These are phyloP conservation scores for Dromiciops gliroides DNA, from an alignment of 2,113 vertebrate species.

Conservation along the genomic window DNA sequence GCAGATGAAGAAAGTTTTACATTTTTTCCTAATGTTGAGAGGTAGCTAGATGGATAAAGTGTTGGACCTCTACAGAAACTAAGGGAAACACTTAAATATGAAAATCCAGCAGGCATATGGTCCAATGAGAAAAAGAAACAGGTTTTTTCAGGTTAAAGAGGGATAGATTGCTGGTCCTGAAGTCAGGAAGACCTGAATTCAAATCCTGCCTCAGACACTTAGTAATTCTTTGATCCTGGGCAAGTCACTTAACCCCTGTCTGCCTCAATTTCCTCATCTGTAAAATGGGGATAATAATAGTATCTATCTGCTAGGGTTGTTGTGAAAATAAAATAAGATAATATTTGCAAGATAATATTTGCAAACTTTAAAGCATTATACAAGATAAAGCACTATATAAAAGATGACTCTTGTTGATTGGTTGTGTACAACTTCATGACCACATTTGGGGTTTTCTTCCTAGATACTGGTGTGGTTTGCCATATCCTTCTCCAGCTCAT, in stretches of 20 bases:
- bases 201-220: background rate
- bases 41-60: background rate
- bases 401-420: too few species aligned
- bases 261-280: background rate
- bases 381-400: background rate
- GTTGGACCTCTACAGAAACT: background rate
- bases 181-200: background rate
- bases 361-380: background rate
- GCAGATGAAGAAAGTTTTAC: background rate
- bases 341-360: background rate
- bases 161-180: background rate
- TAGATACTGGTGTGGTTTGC: too few species aligned
- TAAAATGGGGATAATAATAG: background rate
- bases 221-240: background rate
- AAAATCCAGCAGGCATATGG: background rate
- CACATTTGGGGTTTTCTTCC: too few species aligned
- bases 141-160: background rate
- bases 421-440: too few species aligned
- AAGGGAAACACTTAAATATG: background rate
- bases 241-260: background rate
- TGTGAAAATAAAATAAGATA: background rate
- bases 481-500: too few species aligned
- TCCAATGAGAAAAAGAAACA: background rate
- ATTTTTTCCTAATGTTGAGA: background rate
- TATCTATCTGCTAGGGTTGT: background rate